Percentiles rank a stretch among this genome's conserved stretches.
These are phyloP conservation scores for Sebastes iracundus DNA, from an alignment of 2,797 vertebrate species.

Conservation along the genomic window DNA sequence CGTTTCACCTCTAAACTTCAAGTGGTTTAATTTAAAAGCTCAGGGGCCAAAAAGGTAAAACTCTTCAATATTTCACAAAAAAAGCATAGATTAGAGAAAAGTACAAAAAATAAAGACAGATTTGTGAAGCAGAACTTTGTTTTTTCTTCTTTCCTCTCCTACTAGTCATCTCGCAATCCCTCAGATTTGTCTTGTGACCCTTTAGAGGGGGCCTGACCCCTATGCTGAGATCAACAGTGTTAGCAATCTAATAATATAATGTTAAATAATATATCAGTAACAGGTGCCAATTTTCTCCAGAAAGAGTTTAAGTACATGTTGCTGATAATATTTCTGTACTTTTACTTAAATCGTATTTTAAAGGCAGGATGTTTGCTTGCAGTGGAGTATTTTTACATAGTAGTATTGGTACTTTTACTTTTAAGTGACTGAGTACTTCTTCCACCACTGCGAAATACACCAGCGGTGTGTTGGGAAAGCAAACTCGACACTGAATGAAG, in stretches of 20 bases:
- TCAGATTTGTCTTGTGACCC: background rate
- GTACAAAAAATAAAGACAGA: background rate
- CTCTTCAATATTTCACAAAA: background rate
- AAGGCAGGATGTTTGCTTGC: background rate
- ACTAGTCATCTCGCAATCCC: background rate
- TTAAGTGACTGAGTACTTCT: background rate
- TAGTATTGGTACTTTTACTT: background rate
- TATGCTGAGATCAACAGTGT: background rate
- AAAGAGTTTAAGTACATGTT: background rate
- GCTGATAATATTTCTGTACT: background rate
- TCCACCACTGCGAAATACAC: background rate
- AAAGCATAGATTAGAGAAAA: background rate
- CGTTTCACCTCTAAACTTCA: background rate
- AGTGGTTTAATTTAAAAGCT: background rate
- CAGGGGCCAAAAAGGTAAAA: background rate
- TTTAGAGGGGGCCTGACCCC: background rate
- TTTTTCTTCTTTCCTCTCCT: background rate
- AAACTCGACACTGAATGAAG: slow-evolving; percentile 19
- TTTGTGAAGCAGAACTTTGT: background rate
- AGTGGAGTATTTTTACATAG: background rate
- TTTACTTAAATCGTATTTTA: background rate
- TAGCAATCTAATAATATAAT: background rate
- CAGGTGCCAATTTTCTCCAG: background rate
- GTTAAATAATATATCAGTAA: background rate
- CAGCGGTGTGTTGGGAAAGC: background rate